Conservation (phyloP, 2,113 vertebrate genomes). For the Callionymus lyra region DNA sequence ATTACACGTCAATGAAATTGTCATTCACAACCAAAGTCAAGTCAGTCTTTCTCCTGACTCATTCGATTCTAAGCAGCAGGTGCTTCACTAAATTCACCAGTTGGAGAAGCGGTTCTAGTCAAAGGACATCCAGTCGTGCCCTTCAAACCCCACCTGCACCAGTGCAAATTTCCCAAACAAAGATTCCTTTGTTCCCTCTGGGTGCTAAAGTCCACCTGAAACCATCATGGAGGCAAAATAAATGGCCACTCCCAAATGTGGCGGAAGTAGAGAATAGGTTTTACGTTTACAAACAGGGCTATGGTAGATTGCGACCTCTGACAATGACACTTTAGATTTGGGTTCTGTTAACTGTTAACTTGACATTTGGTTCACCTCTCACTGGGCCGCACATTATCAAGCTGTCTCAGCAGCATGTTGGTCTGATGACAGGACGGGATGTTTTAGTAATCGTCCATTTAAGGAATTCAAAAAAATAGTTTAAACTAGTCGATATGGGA, state of each 20-base stretch:
- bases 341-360: constrained; percentile 16
- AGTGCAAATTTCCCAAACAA: constrained; percentile 29
- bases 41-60: too few species aligned
- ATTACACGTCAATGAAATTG: too few species aligned
- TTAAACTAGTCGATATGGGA: too few species aligned
- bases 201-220: constrained; percentile 36
- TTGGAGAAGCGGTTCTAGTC: too few species aligned
- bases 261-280: neutral
- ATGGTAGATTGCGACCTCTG: too few species aligned
- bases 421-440: too few species aligned
- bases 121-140: constrained; percentile 6
- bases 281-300: neutral
- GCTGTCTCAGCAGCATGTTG: neutral
- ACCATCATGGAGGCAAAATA: constrained; percentile 35
- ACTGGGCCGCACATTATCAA: constrained; percentile 17
- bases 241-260: constrained; percentile 15
- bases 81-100: too few species aligned
- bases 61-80: too few species aligned
- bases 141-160: constrained; percentile 34
- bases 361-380: constrained; percentile 4
- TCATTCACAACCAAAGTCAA: too few species aligned
- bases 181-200: constrained; percentile 46
- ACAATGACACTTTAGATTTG: neutral
- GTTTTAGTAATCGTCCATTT: too few species aligned
- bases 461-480: too few species aligned